Evolutionary conservation across 1,140 invertebrate species (phyloP).

Genomic region (Penaeus vannamei): DNA sequence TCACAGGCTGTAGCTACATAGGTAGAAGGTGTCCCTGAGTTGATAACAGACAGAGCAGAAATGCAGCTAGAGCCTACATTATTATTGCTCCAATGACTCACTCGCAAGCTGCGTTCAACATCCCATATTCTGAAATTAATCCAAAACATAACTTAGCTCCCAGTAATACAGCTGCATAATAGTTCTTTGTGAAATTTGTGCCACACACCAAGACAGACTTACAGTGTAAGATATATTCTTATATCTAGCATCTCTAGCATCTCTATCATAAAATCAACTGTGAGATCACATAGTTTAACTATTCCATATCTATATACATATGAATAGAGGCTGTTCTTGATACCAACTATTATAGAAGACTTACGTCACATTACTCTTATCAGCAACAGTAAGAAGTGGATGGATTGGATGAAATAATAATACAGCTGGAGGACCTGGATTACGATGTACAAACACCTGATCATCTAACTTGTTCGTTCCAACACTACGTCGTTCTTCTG

Average conservation of each 20-base stretch:
- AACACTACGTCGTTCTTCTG: conserved; percentile 77
- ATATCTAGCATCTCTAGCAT: too few relatives aligned
- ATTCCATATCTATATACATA: too few relatives aligned
- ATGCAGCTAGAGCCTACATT: conserved; percentile 76
- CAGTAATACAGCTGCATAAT: too few relatives aligned
- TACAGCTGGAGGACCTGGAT: conserved; percentile 82
- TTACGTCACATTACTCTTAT: conserved; percentile 87
- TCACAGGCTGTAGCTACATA: conserved; percentile 80
- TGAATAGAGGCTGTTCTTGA: not conserved
- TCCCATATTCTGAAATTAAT: conserved; percentile 74
- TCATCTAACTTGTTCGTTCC: conserved; percentile 79
- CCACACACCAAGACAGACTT: too few relatives aligned
- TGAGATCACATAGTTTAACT: too few relatives aligned
- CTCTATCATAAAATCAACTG: too few relatives aligned
- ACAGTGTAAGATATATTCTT: too few relatives aligned
- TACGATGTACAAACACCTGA: conserved; percentile 87
- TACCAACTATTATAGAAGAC: conserved; percentile 58
- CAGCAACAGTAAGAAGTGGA: conserved; percentile 87
- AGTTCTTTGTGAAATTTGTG: too few relatives aligned
- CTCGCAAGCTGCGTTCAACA: conserved; percentile 72
- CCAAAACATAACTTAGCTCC: conserved; percentile 34
- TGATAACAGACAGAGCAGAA: conserved; percentile 89
- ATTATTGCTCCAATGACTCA: conserved; percentile 71
- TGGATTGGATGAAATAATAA: conserved; percentile 92
- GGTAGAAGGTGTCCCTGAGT: conserved; percentile 86